phyloP scores from a whole-genome alignment of 2,113 vertebrate genomes.

The Muntiacus reevesi region DNA sequence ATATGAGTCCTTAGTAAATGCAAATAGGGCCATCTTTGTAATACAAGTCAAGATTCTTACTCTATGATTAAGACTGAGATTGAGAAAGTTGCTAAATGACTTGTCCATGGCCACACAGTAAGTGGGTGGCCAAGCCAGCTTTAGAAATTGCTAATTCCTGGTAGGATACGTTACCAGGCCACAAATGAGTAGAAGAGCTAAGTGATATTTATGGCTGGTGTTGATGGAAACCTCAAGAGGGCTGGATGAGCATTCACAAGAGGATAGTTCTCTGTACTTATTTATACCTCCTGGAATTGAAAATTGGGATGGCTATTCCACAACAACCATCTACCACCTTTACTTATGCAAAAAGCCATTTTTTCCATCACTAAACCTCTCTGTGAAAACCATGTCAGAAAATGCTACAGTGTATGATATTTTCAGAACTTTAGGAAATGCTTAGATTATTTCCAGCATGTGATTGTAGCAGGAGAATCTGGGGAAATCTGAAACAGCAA shows the following conservation, averaged over 20 bases:
- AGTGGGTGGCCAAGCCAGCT: constrained; percentile 37
- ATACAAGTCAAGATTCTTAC: neutral
- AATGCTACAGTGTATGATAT: neutral
- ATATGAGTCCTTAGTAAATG: neutral
- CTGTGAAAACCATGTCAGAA: neutral
- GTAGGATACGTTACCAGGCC: neutral
- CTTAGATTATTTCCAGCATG: neutral
- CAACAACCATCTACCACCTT: neutral
- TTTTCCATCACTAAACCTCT: neutral
- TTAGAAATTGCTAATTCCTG: constrained; percentile 39
- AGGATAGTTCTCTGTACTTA: neutral
- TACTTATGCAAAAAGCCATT: neutral
- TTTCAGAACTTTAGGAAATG: neutral
- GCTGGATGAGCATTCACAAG: neutral
- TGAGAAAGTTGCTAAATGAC: constrained; percentile 32
- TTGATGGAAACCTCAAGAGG: constrained; percentile 46
- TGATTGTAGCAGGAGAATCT: neutral
- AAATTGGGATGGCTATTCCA: neutral
- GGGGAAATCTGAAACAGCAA: neutral
- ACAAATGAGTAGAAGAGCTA: constrained; percentile 26
- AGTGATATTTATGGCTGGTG: constrained; percentile 26
- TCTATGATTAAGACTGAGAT: neutral
- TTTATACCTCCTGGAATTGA: constrained; percentile 2
- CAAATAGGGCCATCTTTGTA: neutral
- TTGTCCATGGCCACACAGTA: constrained; percentile 45